Base-by-base conservation (phyloP, 2,113 vertebrate species). In the Upupa epops region DNA sequence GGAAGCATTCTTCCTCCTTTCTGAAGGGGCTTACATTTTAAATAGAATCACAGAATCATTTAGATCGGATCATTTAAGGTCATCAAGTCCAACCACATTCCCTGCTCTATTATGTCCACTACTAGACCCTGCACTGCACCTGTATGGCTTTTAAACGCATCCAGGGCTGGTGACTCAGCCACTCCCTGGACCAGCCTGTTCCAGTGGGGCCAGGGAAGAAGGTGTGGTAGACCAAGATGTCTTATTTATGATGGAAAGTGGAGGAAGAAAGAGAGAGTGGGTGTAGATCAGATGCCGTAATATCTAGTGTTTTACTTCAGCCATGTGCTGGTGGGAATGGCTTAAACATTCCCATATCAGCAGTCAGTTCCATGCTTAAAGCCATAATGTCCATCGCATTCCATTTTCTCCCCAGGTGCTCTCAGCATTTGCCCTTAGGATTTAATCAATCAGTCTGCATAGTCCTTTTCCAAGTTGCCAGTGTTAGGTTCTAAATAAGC, bases 361-460 rank as follows among this genome's bases (percentile, higher is more conserved):
- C 83, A 73, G 52, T 51, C 16, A 32, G 18, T 75, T 81, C 78
- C n/a, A 14, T 66, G 58, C 70, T 75, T 40, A 88, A 80, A 90
- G 42, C 54, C 7, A 11, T 24, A 34, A 64, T 83, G 20, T 0
- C 83, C 83, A 77, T 86, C 58, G 36, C 49, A 68, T 71, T 69
- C 42, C 5, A 4, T 78, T 75, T 89, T 86, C 52, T 88, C 25
- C 70, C 14, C 29, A 26, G 14, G 20, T 86, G 58, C 32, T 92
- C 84, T 82, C 70, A 74, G 1, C 25, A 8, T 65, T 65, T 56
- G 17, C 14, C 31, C 17, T 40, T 86, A 24, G 8, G 22, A 65
- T 84, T 78, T 94, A 86, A 84, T 69, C 45, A 89, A 52, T 78
- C 84, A 88, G 86, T 88, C 54, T 89, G 28, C 40, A 61, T 84